Evolutionary conservation across 2,113 vertebrate genomes (phyloP).

Genomic region (Chamaetylas fuelleborni): DNA sequence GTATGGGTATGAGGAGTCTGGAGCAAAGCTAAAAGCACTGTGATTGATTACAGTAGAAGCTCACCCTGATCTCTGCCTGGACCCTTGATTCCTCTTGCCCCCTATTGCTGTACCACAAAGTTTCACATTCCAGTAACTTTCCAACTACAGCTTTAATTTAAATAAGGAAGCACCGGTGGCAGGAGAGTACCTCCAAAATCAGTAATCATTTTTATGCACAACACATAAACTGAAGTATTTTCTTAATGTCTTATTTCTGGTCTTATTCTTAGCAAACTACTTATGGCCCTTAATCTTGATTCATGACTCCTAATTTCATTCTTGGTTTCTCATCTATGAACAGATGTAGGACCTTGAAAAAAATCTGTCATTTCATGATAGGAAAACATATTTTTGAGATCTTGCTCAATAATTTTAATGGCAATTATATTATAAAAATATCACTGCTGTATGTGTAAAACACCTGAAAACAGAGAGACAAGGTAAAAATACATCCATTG

Average conservation of each 20-base stretch:
- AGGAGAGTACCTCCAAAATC: not conserved
- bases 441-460: not conserved
- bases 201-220: not conserved
- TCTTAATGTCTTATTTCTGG: not conserved
- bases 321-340: not conserved
- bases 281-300: not conserved
- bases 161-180: not conserved
- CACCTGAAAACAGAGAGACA: not conserved
- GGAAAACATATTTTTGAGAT: not conserved
- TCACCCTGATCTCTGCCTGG: not conserved
- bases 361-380: not conserved
- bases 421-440: not conserved
- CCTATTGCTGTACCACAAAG: not conserved
- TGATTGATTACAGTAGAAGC: not conserved
- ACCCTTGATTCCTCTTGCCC: not conserved
- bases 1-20: not conserved
- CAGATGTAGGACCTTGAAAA: not conserved
- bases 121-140: not conserved
- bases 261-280: not conserved
- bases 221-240: not conserved
- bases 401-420: not conserved
- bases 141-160: not conserved
- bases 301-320: not conserved
- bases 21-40: not conserved
- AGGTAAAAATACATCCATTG: not conserved